Conservation (phyloP, 1,140 invertebrate species). For the Hirudo medicinalis region DNA sequence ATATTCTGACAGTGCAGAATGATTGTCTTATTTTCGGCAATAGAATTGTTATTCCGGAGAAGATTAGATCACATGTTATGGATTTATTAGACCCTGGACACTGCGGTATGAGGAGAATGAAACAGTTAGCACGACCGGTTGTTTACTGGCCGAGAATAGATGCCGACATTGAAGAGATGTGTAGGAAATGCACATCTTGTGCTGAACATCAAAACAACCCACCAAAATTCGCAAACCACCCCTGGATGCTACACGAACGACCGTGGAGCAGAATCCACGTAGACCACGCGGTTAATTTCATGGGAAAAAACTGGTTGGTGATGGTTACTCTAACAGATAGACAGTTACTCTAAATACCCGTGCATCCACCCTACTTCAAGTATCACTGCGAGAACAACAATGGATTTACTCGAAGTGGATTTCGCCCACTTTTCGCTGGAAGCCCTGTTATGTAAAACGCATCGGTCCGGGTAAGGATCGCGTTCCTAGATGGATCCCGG, state of each 20-base stretch:
- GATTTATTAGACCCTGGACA: background rate
- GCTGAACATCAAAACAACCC: background rate
- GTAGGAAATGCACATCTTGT: background rate
- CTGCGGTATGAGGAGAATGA: conserved; percentile 1
- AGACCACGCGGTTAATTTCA: too few relatives aligned
- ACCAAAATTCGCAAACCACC: conserved; percentile 4
- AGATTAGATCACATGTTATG: background rate
- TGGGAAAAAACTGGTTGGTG: conserved; percentile 13
- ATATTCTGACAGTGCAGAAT: background rate
- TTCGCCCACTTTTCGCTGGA: conserved; percentile 22
- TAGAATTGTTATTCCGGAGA: conserved; percentile 12
- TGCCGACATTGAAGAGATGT: background rate
- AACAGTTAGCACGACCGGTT: background rate
- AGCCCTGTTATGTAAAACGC: too few relatives aligned
- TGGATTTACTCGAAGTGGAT: background rate
- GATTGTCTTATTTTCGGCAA: conserved; percentile 6
- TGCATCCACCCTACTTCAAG: conserved; percentile 7
- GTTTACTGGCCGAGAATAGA: conserved; percentile 5
- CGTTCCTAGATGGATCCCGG: too few relatives aligned
- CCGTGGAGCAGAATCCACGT: background rate
- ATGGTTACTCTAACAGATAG: too few relatives aligned
- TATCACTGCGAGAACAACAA: conserved; percentile 5
- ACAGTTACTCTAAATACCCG: conserved; percentile 12
- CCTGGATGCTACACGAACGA: background rate
- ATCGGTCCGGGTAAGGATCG: too few relatives aligned